Conservation (phyloP, 2,888 invertebrate species). For the Philereme vetulata region DNA sequence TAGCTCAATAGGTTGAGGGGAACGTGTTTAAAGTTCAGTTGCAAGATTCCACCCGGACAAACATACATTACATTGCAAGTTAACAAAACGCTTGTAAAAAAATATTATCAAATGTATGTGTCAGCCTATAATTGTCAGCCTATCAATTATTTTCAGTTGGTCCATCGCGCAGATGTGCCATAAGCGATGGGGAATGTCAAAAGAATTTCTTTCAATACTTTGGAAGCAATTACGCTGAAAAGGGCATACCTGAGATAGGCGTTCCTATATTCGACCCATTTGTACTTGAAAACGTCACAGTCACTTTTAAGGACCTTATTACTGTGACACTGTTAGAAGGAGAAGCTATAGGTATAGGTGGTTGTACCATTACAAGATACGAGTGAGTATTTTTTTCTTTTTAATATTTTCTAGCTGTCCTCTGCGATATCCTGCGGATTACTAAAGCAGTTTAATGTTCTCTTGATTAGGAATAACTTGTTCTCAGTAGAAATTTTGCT, state of each 20-base stretch:
- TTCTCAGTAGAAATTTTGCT: too few species aligned
- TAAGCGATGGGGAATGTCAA: slow-evolving; percentile 45
- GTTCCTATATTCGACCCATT: slow-evolving; percentile 55
- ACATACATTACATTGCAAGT: too few species aligned
- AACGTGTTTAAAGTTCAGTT: too few species aligned
- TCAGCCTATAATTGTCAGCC: neutral
- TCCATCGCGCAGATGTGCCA: slow-evolving; percentile 45
- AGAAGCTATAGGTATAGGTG: slow-evolving; percentile 45
- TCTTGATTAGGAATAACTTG: too few species aligned
- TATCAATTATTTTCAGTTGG: slow-evolving; percentile 17
- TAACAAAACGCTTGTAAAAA: too few species aligned
- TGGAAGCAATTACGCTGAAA: slow-evolving; percentile 38
- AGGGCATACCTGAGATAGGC: slow-evolving; percentile 48
- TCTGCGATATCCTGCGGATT: neutral
- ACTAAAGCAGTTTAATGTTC: too few species aligned
- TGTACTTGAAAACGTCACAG: slow-evolving; percentile 31
- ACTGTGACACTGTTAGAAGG: slow-evolving; percentile 52
- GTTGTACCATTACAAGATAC: slow-evolving; percentile 46
- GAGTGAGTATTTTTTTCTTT: slow-evolving; percentile 29
- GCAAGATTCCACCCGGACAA: too few species aligned
- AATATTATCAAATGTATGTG: too few species aligned
- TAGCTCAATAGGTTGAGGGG: too few species aligned
- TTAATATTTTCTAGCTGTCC: neutral
- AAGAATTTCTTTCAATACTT: slow-evolving; percentile 39
- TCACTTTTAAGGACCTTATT: slow-evolving; percentile 41